Base-by-base conservation (phyloP, 2,888 invertebrate genomes). In the Trissolcus brochymenae region DNA sequence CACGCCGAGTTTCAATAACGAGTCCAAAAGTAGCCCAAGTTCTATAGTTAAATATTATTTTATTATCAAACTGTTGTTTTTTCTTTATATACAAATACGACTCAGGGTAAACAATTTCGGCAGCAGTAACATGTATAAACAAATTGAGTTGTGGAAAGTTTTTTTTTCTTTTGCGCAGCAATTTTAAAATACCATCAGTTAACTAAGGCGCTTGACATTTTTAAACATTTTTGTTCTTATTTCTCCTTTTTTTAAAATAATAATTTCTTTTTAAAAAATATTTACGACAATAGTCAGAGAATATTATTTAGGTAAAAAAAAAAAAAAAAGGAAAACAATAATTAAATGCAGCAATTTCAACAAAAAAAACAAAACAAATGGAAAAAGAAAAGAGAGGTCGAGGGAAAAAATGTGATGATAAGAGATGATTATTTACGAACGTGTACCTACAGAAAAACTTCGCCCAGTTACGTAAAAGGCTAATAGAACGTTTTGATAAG, bases 1-100 rank as follows among this genome's bases (percentile, higher is more conserved):
- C n/a, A 55, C 43, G 29, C 14, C 57, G 57, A 65, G 49, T 72
- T 65, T 72, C 59, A 65, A 72, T 72, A 59, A 49, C 29, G 59
- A 13, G 7, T 13, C 60, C 66, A 73, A 73, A 55, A 73, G 9
- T 54, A 46, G 19, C 54, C 41, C 19, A 6, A 54, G 13, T n/a
- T 51, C 25, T 65, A 54, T 49, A 72, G 46, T 9, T 16, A 11
- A 1, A n/a, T 43, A 46, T 46, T 14, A 46, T n/a, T 46, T 46
- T 46, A 16, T 7, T 16, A 16, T 46, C 46, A 16, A n/a, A 46
- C 40, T 56, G 50, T 55, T 49, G 41, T 6, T 43, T 54, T 70
- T 70, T 6, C 35, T 54, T 70, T 70, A 50, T 51, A 51, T 46
- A 35, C 13, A 17, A 14, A 2, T 19, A 1, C 43, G 17, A 16